A percentile compares a stretch with the other conserved stretches of the same genome.
phyloP scores from a whole-genome alignment of 2,888 invertebrate genomes.

The Platycnemis pennipes region DNA sequence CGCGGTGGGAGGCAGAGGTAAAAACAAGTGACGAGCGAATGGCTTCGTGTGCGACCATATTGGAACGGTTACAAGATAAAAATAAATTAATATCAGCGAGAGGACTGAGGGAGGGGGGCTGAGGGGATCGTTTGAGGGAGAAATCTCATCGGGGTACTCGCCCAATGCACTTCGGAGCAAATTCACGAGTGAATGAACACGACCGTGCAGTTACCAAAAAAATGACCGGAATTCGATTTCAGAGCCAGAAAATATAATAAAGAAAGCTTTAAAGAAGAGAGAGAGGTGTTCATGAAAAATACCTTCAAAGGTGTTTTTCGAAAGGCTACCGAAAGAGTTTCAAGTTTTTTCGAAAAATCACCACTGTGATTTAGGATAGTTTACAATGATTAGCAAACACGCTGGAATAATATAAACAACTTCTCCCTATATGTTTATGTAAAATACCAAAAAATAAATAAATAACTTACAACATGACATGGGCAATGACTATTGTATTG shows the following conservation, averaged over 20 bases:
- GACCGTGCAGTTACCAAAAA: neutral
- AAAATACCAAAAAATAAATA: too few species aligned
- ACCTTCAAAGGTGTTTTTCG: neutral
- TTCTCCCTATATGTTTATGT: too few species aligned
- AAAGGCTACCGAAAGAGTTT: too few species aligned
- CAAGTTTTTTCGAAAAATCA: too few species aligned
- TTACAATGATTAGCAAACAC: too few species aligned
- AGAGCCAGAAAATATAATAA: neutral
- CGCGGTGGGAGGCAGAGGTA: neutral
- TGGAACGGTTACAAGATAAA: neutral
- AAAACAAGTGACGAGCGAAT: constrained; percentile 8
- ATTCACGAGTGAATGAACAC: constrained; percentile 10
- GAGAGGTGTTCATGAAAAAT: too few species aligned
- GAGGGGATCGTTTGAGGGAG: neutral
- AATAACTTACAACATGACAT: too few species aligned
- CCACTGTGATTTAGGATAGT: too few species aligned
- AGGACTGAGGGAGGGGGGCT: neutral
- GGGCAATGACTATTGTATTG: too few species aligned
- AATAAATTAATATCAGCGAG: constrained; percentile 4
- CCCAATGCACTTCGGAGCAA: constrained; percentile 32
- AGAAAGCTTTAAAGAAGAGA: neutral
- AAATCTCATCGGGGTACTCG: neutral
- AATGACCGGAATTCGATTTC: neutral
- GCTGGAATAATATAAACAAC: too few species aligned
- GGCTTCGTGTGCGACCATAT: neutral